A percentile compares a stretch with the other conserved stretches of the same genome.
Conservation (phyloP, 2,113 vertebrate genomes). For the Corydoras sp. region DNA sequence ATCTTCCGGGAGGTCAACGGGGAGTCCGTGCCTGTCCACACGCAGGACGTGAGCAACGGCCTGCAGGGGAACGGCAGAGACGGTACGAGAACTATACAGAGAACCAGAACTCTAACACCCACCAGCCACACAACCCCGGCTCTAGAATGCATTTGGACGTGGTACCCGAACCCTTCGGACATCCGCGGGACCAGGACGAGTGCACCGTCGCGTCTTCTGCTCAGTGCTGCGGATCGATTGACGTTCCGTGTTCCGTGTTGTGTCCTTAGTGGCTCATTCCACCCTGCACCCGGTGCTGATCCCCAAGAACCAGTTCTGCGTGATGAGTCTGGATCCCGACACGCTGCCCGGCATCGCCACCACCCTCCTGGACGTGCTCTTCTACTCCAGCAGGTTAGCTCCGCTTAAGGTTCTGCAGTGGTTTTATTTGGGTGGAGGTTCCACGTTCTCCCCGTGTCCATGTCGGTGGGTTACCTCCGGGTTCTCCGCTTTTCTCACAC, state of each 20-base stretch:
- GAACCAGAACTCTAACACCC: no score
- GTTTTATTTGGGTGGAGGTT: no score
- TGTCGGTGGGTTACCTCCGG: no score
- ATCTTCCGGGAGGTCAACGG: conserved; percentile 86
- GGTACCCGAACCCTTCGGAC: no score
- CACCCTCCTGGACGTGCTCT: conserved; percentile 89
- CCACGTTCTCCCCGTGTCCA: no score
- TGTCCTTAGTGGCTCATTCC: conserved; percentile 65
- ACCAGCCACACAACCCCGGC: no score
- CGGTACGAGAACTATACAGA: conserved; percentile 47
- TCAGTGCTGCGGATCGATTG: no score
- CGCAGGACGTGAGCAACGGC: conserved; percentile 68
- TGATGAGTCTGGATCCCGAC: conserved; percentile 90
- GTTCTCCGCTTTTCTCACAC: no score
- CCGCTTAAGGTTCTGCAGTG: no score
- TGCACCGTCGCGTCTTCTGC: background rate
- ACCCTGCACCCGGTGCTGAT: conserved; percentile 89
- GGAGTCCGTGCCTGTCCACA: conserved; percentile 71
- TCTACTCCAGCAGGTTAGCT: conserved; percentile 82
- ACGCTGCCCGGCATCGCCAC: conserved; percentile 89
- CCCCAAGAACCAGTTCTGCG: conserved; percentile 88
- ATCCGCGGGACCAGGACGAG: no score
- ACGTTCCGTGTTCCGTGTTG: background rate
- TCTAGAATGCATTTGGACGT: no score
- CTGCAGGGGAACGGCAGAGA: conserved; percentile 73